phyloP scores from a whole-genome alignment of 2,888 invertebrate species.

The Entomobrya multifasciata region DNA sequence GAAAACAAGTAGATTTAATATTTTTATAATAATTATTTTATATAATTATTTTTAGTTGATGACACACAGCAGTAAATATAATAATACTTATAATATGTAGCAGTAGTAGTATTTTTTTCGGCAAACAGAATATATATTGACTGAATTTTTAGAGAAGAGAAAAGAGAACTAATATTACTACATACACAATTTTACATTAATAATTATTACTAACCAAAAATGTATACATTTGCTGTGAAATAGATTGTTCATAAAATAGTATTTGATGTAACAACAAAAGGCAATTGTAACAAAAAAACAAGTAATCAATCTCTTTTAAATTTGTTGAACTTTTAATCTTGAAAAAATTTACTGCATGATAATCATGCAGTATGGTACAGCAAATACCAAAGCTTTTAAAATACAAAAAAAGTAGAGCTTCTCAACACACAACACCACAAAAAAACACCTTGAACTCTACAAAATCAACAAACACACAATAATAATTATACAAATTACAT shows the following conservation, averaged over 20 bases:
- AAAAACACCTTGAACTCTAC: no score
- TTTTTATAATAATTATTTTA: no score
- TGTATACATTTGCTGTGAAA: slow-evolving; percentile 16
- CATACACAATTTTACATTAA: no score
- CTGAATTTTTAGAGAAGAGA: slow-evolving; percentile 2
- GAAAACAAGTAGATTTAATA: slow-evolving; percentile 6
- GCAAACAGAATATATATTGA: slow-evolving; percentile 29
- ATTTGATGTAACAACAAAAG: slow-evolving; percentile 69
- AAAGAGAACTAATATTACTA: not conserved
- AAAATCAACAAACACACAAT: slow-evolving; percentile 28
- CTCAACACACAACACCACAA: slow-evolving; percentile 17
- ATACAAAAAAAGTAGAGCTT: no score
- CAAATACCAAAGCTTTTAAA: slow-evolving; percentile 29
- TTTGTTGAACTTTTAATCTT: no score
- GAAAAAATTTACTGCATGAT: no score
- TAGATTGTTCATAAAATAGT: slow-evolving; percentile 37
- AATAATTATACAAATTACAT: slow-evolving; percentile 38
- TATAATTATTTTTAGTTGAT: no score
- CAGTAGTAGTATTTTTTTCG: no score
- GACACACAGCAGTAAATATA: slow-evolving; percentile 27
- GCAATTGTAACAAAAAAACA: slow-evolving; percentile 62
- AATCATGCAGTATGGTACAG: no score
- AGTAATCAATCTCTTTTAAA: no score
- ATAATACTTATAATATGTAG: no score
- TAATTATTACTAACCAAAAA: slow-evolving; percentile 34